Evolutionary conservation across 2,888 invertebrate genomes (phyloP).

Genomic region (Chirona hameri): DNA sequence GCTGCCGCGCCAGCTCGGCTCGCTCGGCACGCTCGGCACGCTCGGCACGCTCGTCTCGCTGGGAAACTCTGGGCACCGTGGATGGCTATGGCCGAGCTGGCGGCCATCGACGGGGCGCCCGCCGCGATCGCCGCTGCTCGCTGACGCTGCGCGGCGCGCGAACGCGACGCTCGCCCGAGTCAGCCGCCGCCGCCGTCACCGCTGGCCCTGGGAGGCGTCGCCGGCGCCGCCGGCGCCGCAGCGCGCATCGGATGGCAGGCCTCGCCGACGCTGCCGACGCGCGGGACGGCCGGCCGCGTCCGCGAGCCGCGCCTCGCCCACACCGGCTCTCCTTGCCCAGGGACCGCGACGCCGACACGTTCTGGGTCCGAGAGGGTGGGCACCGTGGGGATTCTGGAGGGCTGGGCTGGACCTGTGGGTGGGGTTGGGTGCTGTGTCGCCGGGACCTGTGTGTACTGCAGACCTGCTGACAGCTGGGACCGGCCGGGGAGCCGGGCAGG

Average conservation of each 20-base stretch:
- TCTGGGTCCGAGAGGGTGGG: conserved; percentile 27
- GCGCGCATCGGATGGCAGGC: background rate
- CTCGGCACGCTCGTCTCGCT: background rate
- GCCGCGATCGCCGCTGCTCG: conserved; percentile 2
- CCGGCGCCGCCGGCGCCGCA: background rate
- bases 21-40: background rate
- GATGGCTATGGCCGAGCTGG: conserved; percentile 11
- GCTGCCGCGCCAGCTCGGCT: conserved; percentile 32
- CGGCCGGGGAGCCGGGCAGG: no score
- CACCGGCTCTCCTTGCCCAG: background rate
- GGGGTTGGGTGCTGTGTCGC: no score
- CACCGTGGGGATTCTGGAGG: background rate
- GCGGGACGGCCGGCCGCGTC: background rate
- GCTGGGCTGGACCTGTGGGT: no score
- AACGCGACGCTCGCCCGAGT: background rate
- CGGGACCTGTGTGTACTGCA: no score
- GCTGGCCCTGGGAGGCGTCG: background rate
- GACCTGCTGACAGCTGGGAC: no score
- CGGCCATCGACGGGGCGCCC: background rate
- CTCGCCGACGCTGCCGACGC: background rate
- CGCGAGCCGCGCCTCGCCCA: background rate
- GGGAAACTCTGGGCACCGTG: background rate
- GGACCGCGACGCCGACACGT: background rate
- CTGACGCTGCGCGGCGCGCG: background rate
- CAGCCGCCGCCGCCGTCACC: background rate